Evolutionary conservation across 1,140 invertebrate species (phyloP).

Genomic region (Globodera rostochiensis): DNA sequence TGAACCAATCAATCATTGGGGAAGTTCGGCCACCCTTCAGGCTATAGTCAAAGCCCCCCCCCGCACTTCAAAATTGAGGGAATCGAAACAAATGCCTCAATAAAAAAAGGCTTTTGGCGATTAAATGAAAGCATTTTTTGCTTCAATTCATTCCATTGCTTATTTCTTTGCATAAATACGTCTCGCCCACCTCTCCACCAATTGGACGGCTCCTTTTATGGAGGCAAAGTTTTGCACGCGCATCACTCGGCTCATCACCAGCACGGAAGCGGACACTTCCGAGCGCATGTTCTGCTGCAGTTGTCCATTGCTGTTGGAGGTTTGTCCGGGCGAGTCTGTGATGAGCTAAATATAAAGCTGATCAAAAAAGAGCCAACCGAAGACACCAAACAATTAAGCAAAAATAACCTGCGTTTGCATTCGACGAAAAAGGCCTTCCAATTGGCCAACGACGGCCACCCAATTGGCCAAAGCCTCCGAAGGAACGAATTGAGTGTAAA

Average conservation of each 20-base stretch:
- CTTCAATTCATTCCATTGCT: no score
- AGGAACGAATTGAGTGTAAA: constrained; percentile 87
- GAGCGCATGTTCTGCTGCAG: constrained; percentile 6
- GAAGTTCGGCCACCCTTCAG: no score
- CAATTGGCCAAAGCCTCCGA: constrained; percentile 69
- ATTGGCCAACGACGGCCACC: constrained; percentile 78
- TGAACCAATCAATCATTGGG: background rate
- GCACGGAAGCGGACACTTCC: constrained; percentile 76
- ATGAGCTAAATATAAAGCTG: background rate
- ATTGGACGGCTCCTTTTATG: constrained; percentile 71
- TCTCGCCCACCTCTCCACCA: constrained; percentile 73
- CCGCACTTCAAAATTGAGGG: no score
- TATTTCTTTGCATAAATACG: no score
- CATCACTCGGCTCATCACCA: constrained; percentile 82
- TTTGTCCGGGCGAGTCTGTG: background rate
- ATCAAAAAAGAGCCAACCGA: background rate
- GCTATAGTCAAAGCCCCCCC: no score
- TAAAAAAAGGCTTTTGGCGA: no score
- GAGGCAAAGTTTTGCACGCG: constrained; percentile 75
- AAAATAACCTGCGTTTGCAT: constrained; percentile 55
- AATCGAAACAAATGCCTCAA: no score
- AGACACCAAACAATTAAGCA: constrained; percentile 39
- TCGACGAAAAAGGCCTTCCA: constrained; percentile 82
- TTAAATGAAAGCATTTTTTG: no score
- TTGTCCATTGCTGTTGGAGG: background rate